Conservation (phyloP, 2,888 invertebrate genomes). For the Platycnemis pennipes region DNA sequence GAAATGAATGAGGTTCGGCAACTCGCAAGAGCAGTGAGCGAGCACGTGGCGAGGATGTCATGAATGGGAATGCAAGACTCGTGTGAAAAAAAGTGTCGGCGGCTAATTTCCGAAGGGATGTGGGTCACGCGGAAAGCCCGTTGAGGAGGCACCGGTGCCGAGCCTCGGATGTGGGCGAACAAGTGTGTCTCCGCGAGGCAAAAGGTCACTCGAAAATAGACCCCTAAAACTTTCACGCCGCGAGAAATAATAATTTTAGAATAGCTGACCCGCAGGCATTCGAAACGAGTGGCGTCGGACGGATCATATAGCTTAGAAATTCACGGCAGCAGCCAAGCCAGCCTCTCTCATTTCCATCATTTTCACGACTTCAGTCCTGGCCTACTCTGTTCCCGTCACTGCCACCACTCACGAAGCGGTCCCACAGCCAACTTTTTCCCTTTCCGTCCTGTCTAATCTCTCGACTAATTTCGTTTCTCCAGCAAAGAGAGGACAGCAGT, state of each 20-base stretch:
- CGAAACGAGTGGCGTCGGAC: not conserved
- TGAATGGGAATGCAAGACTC: not conserved
- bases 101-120: not conserved
- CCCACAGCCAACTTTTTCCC: not conserved
- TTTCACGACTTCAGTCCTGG: not conserved
- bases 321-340: not conserved
- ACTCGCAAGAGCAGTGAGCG: not conserved
- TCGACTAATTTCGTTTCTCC: not conserved
- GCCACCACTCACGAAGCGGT: not conserved
- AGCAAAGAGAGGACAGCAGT: too few species aligned
- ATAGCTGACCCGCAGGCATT: not conserved
- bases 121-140: not conserved
- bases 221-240: slow-evolving; percentile 35
- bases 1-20: not conserved
- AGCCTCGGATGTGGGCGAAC: not conserved
- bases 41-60: not conserved
- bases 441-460: not conserved
- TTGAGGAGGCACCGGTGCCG: not conserved
- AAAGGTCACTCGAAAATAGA: slow-evolving; percentile 26
- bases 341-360: not conserved
- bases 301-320: not conserved
- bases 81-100: not conserved
- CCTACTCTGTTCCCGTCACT: too few species aligned
- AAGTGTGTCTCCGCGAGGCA: not conserved
- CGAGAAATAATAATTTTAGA: slow-evolving; percentile 4